Base-by-base conservation (phyloP, 2,888 invertebrate species). In the Oscheius sp. region DNA sequence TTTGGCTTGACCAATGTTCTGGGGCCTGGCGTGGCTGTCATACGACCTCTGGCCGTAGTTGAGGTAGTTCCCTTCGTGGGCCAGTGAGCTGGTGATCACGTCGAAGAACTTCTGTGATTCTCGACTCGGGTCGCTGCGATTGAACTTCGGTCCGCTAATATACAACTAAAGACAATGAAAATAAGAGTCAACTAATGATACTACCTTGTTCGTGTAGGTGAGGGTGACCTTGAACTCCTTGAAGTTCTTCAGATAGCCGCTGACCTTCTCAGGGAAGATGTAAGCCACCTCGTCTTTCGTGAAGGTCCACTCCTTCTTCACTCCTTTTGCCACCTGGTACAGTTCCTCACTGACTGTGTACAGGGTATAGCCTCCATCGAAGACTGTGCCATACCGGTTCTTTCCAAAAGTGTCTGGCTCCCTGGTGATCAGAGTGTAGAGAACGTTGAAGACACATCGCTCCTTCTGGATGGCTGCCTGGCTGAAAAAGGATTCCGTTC, bases 291-390 rank as follows among this genome's bases (percentile, higher is more conserved):
- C 13, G 11, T 55, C 68, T 53, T 68, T 60, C 7, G 60, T 60
- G 60, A 37, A 35, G 11, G 3, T 35, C 60, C 60, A 60, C 21
- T 60, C 60, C 11, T 60, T 32, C 10, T 60, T 10, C 10, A n/a
- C 11, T 11, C 33, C 35, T n/a, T 60, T 35, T n/a, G 53, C 29
- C 29, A 4, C 29, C 53, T 29, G 21, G 21, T 21, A 9, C 35
- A 33, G 42, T 37, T 21, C 59, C n/a, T 60, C 59, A 3, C 35
- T n/a, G 11, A 47, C 4, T 5, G 42, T 33, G 48, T 70, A 70
- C 58, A 70, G 47, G 13, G 58, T 58, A n/a, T 37, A 48, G 10
- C 70, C 70, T 7, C 70, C 70, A 32, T 70, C 70, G n/a, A 57
- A 70, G 48, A 29, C 70, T 11, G 21, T 32, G 3, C 21, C 13